Conservation (phyloP, 2,113 vertebrate species). For the Entomyzon cyanotis region DNA sequence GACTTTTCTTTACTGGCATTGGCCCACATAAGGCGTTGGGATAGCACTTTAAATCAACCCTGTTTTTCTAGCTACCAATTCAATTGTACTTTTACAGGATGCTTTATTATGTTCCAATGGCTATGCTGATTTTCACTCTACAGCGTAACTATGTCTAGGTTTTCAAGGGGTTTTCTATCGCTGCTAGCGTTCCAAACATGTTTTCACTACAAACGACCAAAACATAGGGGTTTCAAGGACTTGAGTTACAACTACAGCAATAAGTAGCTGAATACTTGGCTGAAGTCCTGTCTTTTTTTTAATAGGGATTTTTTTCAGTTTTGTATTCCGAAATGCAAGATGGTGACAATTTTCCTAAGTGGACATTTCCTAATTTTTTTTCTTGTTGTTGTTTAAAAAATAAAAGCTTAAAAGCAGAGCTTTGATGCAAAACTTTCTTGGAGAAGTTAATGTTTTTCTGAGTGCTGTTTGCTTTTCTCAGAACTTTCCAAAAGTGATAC, state of each 20-base stretch:
- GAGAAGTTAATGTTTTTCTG: neutral
- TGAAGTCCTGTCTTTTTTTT: constrained; percentile 58
- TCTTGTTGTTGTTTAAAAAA: constrained; percentile 44
- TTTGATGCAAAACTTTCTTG: constrained; percentile 41
- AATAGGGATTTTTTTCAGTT: constrained; percentile 63
- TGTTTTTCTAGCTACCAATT: constrained; percentile 39
- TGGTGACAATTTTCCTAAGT: constrained; percentile 55
- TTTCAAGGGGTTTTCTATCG: constrained; percentile 65
- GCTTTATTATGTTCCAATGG: constrained; percentile 16
- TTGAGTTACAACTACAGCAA: constrained; percentile 63
- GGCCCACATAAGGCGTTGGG: constrained; percentile 32
- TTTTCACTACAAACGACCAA: constrained; percentile 17
- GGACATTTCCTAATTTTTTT: neutral
- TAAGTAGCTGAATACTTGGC: constrained; percentile 60
- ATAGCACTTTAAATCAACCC: constrained; percentile 49
- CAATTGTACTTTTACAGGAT: constrained; percentile 51
- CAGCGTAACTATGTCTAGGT: constrained; percentile 27
- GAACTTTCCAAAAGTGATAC: neutral
- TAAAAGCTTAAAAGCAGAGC: constrained; percentile 61
- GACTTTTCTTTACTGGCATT: constrained; percentile 42
- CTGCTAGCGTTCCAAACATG: constrained; percentile 56
- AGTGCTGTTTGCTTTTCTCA: neutral
- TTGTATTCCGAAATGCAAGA: constrained; percentile 64
- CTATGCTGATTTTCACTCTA: constrained; percentile 33
- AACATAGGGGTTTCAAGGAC: constrained; percentile 31